phyloP scores from a whole-genome alignment of 2,113 vertebrate species.

The Porphyrio hochstetteri region DNA sequence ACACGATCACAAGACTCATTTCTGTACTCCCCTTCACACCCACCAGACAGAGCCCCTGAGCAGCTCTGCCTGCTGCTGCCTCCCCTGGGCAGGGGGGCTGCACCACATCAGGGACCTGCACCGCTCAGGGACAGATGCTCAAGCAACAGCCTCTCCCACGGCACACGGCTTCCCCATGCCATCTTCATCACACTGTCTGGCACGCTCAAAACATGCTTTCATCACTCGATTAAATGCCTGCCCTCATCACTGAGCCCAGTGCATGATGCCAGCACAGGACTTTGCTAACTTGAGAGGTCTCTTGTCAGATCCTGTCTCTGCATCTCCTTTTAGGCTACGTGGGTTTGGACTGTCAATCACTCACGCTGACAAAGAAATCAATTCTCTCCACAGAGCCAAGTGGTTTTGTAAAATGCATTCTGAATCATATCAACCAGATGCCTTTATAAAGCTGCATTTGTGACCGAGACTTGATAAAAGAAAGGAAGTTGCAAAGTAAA shows the following conservation, averaged over 20 bases:
- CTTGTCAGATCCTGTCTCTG: not conserved
- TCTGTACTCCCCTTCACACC: not conserved
- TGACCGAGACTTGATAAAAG: not conserved
- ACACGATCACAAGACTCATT: not conserved
- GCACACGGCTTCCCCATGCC: not conserved
- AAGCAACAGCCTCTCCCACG: not conserved
- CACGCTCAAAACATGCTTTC: accelerated
- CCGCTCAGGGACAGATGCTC: not conserved
- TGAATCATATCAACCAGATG: conserved; percentile 41
- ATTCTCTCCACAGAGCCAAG: not conserved
- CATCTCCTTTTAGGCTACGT: not conserved
- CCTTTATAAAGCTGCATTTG: conserved; percentile 8
- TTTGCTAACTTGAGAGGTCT: not conserved
- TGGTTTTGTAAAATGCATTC: conserved; percentile 4
- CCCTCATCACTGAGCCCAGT: accelerated
- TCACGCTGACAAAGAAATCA: conserved; percentile 11
- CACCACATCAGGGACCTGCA: accelerated
- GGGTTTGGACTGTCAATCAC: conserved; percentile 11
- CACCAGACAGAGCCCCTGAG: not conserved
- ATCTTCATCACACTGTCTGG: not conserved
- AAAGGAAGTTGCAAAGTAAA: not conserved
- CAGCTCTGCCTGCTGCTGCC: not conserved
- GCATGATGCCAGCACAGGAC: not conserved
- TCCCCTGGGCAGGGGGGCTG: not conserved
- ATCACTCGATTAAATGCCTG: not conserved